Percentiles rank a stretch among this genome's conserved stretches.
phyloP scores from a whole-genome alignment of 2,797 vertebrate genomes.

The Morelia viridis region DNA sequence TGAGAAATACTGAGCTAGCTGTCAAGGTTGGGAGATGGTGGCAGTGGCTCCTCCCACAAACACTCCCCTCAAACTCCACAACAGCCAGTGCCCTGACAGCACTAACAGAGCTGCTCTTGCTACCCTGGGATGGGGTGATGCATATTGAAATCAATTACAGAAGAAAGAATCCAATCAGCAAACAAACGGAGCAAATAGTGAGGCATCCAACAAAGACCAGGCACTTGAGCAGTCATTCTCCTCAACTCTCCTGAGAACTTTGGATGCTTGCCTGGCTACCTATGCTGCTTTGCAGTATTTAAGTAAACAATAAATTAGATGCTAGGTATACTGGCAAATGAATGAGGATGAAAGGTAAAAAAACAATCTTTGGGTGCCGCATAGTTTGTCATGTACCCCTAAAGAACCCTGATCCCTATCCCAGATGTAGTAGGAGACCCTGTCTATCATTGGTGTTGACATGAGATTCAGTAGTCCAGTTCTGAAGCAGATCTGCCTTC shows the following conservation, averaged over 20 bases:
- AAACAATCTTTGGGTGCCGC: neutral
- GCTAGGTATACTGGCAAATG: neutral
- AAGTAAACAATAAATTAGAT: neutral
- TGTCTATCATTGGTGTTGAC: neutral
- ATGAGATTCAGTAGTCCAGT: neutral
- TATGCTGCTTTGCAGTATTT: neutral
- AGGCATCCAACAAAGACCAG: neutral
- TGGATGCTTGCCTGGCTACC: neutral
- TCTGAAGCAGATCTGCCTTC: neutral
- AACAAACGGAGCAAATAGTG: neutral
- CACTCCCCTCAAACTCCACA: neutral
- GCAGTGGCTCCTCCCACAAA: neutral
- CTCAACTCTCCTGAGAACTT: neutral
- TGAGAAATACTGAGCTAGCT: too few species aligned
- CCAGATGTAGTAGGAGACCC: neutral
- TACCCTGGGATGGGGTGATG: neutral
- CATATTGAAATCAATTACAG: neutral
- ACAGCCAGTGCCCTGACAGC: neutral
- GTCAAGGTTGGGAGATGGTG: neutral
- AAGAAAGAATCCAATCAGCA: neutral
- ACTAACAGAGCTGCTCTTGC: neutral
- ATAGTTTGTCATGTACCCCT: neutral
- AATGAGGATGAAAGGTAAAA: neutral
- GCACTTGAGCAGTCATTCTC: neutral
- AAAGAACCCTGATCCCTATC: neutral